Base-by-base conservation (phyloP, 2,113 vertebrate genomes). In the Baryphthengus martii region DNA sequence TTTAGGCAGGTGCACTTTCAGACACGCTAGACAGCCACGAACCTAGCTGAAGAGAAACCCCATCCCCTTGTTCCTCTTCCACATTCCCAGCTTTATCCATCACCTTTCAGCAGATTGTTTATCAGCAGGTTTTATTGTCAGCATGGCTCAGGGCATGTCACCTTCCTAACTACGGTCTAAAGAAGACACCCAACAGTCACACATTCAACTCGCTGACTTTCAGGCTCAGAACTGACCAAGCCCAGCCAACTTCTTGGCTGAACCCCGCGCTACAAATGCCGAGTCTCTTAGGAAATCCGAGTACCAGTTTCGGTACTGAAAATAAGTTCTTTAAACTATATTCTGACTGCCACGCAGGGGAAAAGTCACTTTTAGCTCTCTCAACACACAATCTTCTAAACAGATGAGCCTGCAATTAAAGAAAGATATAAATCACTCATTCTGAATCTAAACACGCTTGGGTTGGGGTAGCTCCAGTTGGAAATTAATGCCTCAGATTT, bases 131-230 rank as follows among this genome's bases (percentile, higher is more conserved):
- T 40, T 73, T 83, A 11, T 5, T 77, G 35, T 14, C 24, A 78
- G 14, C 31, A 10, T 4, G 31, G 10, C 23, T 88, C 0, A 0
- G 4, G 29, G 16, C 37, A 24, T 3, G 4, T 5, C 40, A 18
- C 11, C 15, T 76, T 77, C 55, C 47, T 37, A 59, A 23, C 4
- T 23, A 12, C 25, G 15, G 3, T 25, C 39, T 88, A 14, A 63
- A 56, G 28, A 26, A 5, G 7, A 59, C 29, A 53, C 13, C 5
- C 26, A 28, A 8, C 17, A 31, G 26, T 11, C 59, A 44, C 5
- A 11, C 4, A 6, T 7, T 33, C 17, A 45, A 11, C 26, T 29
- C 21, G 8, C 23, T 39, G 55, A 63, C 49, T 84, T 85, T 19
- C 31, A 56, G 59, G 37, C 47, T 77, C 66, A 68, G 13, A 59